Evolutionary conservation across 2,888 invertebrate genomes (phyloP), one percentile per base, ranked within the genome.

Genomic region (Troides oblongomaculatus): DNA sequence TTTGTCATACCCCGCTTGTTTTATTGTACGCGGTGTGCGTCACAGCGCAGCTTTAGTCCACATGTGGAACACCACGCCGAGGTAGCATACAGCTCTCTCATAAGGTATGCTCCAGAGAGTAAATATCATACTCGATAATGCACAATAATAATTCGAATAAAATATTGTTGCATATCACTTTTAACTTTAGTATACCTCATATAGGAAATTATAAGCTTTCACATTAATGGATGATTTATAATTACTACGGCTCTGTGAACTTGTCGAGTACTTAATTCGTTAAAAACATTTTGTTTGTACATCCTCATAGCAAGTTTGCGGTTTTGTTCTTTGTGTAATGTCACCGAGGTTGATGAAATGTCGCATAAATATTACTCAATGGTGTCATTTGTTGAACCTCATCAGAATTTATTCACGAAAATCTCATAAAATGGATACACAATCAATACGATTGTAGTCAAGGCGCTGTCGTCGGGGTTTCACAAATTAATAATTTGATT

Each of bases 11-110:
- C 59, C 56, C 74, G 72, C 71, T 72, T 72, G 69, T 75, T 70
- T 70, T 72, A 74, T 73, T 74, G 63, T 71, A 59, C 65, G 72
- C 71, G n/a, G 70, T 61, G 77, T 80, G 80, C 82, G 82, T 82
- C 81, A 81, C 70, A 72, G 73, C 72, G 75, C 82, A 83, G 80
- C 79, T 78, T 80, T 74, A 70, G 71, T 74, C 75, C 82, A 83
- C 76, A 82, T 82, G 82, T 79, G 72, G 71, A 67, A 23, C 53
- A 30, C 58, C 18, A 62, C 43, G 23, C 43, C 21, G 46, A 21
- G 30, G 23, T 23, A 30, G 39, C 66, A 5, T 21, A 43, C 30
- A 53, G n/a, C n/a, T 6, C 57, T 25, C 14, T 58, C 57, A 58
- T 12, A 23, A 58, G 57, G 57, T 58, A 23, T 58, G 5, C 23